phyloP scores from a whole-genome alignment of 1,140 invertebrate genomes.

The Pseudomyrmex sp. region DNA sequence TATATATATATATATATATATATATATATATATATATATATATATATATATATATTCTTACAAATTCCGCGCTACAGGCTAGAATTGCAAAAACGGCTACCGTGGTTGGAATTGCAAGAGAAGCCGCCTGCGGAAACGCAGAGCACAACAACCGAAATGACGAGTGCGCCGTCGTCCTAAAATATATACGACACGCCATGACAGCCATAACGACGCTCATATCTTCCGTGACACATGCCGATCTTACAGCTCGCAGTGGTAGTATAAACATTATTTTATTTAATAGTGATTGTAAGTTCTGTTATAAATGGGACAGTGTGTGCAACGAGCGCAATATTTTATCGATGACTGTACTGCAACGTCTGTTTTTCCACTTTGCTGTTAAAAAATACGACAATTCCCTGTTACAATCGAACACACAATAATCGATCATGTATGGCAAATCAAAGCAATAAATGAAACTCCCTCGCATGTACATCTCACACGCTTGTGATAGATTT shows the following conservation, averaged over 20 bases:
- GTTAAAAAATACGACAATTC: not conserved
- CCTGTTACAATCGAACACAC: not conserved
- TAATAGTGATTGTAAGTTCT: constrained; percentile 3
- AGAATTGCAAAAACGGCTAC: constrained; percentile 83
- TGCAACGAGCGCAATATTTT: not conserved
- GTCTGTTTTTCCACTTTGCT: not conserved
- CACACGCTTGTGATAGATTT: not conserved
- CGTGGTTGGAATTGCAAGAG: constrained; percentile 83
- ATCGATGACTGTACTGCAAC: not conserved
- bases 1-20: too few relatives aligned
- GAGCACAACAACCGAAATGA: constrained; percentile 81
- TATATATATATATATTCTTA: too few relatives aligned
- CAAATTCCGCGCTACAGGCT: constrained; percentile 68
- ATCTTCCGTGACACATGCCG: not conserved
- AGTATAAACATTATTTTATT: not conserved
- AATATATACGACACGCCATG: too few relatives aligned
- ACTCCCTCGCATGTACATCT: constrained; percentile 41
- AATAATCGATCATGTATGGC: constrained; percentile 39
- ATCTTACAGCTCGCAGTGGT: not conserved
- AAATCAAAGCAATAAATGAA: constrained; percentile 61
- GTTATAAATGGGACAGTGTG: not conserved
- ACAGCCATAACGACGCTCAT: not conserved
- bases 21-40: too few relatives aligned
- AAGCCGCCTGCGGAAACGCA: constrained; percentile 74
- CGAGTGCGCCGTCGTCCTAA: constrained; percentile 73